phyloP scores from a whole-genome alignment of 37 sponge, comb jelly and placozoan species.

The Haliclona indistincta region DNA sequence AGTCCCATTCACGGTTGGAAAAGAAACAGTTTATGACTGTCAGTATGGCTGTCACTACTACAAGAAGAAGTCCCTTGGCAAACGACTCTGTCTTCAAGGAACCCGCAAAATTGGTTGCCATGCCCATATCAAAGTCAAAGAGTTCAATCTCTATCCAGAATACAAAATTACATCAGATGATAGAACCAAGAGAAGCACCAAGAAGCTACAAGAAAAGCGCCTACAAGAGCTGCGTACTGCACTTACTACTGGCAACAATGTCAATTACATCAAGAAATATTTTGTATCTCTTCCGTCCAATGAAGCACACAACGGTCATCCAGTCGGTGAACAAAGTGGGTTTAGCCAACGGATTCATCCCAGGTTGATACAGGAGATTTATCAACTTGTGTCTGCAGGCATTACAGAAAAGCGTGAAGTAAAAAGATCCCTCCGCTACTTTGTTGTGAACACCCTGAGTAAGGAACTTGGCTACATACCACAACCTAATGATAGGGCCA shows the following conservation, averaged over 20 bases:
- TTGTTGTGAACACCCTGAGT: neutral
- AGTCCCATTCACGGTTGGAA: conserved; percentile 9
- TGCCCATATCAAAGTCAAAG: conserved; percentile 7
- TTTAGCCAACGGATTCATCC: conserved; percentile 32
- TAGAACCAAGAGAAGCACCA: neutral
- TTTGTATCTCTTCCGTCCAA: conserved; percentile 20
- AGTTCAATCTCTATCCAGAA: neutral
- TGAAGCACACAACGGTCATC: conserved; percentile 33
- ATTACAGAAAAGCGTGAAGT: conserved; percentile 24
- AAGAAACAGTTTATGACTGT: neutral
- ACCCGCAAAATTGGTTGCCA: conserved; percentile 33
- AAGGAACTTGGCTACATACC: conserved; percentile 10
- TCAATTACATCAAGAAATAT: neutral
- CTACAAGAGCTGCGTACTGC: neutral
- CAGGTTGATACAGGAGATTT: conserved; percentile 14
- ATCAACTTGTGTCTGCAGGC: conserved; percentile 12
- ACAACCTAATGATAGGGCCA: neutral
- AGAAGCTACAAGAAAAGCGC: neutral
- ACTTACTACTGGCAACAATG: neutral
- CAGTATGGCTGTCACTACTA: conserved; percentile 22
- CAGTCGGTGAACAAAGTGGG: conserved; percentile 3
- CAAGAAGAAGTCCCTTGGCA: neutral
- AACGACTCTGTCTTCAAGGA: conserved; percentile 6
- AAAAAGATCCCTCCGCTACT: conserved; percentile 13
- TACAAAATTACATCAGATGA: neutral